Evolutionary conservation across 2,888 invertebrate species (phyloP), one percentile per base, ranked within the genome.

Genomic region (Stegana nigrithorax): DNA sequence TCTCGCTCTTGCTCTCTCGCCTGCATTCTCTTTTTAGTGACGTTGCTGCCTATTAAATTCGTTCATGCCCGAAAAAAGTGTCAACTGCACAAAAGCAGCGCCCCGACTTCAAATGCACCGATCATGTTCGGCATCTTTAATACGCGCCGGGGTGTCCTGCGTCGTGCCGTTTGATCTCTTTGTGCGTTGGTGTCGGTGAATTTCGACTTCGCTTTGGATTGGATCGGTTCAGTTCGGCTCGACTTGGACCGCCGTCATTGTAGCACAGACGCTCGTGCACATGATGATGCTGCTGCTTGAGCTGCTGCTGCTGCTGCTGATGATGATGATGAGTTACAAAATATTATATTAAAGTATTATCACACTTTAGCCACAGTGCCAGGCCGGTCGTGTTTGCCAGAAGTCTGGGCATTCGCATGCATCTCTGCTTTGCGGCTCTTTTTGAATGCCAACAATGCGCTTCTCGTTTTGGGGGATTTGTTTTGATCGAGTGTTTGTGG

Each of bases 41-140:
- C 61, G 64, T 55, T 62, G 61, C 55, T 44, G 27, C 78, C 81
- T 81, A 80, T 78, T 74, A 81, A 80, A 80, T 73, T 79, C 81
- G 81, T 82, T 81, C 82, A 82, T 80, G 83, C 82, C 84, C 84
- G 80, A 82, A 81, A 80, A 83, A 84, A 83, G 82, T 85, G 85
- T 85, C 85, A 85, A 84, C 85, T 80, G 77, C 83, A 84, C 85
- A 85, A 85, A 84, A 83, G 81, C 81, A 82, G 77, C 81, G 83
- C 78, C 69, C 66, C 68, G 70, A 75, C 78, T 77, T 84, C 84
- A 85, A 85, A 84, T 76, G 73, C 67, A 69, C 84, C 83, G 84
- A 75, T 69, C 72, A 62, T 42, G 51, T 63, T 77, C 85, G 85
- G 85, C 78, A 69, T 77, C 84, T 85, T 85, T 85, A 84, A 83